These are phyloP conservation scores for Mormyrus lacerda DNA, from an alignment of 2,113 vertebrate genomes.

Conservation along the genomic window DNA sequence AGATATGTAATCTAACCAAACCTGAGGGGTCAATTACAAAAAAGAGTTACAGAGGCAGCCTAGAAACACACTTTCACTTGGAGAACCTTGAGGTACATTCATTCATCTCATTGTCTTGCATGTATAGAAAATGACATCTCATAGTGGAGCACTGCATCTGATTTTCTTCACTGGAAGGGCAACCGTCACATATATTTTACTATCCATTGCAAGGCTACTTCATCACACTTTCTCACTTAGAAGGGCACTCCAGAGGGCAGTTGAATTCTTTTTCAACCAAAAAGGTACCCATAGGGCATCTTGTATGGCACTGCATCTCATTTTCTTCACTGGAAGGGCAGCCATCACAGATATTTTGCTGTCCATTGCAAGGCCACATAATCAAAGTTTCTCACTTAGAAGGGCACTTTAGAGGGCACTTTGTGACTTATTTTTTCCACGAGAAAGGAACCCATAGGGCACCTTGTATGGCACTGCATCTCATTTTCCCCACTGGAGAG, in stretches of 20 bases:
- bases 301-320: not conserved
- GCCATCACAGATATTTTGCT: not conserved
- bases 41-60: not conserved
- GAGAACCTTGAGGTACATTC: not conserved
- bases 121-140: not conserved
- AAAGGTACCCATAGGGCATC: not conserved
- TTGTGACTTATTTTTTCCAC: not conserved
- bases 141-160: not conserved
- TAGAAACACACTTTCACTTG: not conserved
- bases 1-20: not conserved
- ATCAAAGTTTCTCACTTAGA: not conserved
- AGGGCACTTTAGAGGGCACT: not conserved
- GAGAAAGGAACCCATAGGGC: not conserved
- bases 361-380: not conserved
- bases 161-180: not conserved
- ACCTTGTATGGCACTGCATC: not conserved
- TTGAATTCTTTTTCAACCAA: not conserved
- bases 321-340: not conserved
- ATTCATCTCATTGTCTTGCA: not conserved
- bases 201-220: not conserved
- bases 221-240: not conserved
- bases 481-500: not conserved
- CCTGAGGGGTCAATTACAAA: not conserved
- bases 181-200: not conserved
- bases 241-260: not conserved